A percentile compares a stretch with the other conserved stretches of the same genome.
phyloP scores from a whole-genome alignment of 2,113 vertebrate species.

The Telmatochromis sp. region DNA sequence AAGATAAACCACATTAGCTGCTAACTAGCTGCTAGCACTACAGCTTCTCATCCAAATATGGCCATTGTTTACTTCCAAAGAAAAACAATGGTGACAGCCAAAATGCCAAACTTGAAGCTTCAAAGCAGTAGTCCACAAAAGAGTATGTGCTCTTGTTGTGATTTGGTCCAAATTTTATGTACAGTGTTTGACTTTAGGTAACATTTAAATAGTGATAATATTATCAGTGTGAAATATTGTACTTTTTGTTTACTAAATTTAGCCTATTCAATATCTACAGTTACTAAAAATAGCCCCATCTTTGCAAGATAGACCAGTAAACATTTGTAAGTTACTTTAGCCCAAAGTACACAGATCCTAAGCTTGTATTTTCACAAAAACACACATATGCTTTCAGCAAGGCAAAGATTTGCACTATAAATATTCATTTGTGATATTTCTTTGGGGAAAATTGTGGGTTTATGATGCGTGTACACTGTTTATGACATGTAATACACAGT shows the following conservation, averaged over 20 bases:
- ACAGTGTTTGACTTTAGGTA: not conserved
- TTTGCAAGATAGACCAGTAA: not conserved
- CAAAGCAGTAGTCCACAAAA: not conserved
- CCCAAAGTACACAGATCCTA: not conserved
- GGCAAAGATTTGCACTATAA: not conserved
- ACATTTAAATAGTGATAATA: not conserved
- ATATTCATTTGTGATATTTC: not conserved
- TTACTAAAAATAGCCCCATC: not conserved
- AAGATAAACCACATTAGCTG: not conserved
- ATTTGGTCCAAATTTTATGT: not conserved
- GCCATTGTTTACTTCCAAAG: not conserved
- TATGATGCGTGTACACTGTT: not conserved
- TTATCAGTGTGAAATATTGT: not conserved
- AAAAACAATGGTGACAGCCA: not conserved
- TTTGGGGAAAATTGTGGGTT: not conserved
- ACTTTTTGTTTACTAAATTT: not conserved
- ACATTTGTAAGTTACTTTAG: not conserved
- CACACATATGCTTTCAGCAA: not conserved
- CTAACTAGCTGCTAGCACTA: not conserved
- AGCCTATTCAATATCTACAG: not conserved
- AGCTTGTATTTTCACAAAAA: not conserved
- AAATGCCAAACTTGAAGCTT: not conserved
- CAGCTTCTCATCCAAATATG: not conserved
- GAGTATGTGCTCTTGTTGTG: not conserved
- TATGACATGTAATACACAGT: not conserved